A percentile compares a stretch with the other conserved stretches of the same genome.
phyloP scores from a whole-genome alignment of 1,140 invertebrate species.

The Zaprionus kolodkinae region DNA sequence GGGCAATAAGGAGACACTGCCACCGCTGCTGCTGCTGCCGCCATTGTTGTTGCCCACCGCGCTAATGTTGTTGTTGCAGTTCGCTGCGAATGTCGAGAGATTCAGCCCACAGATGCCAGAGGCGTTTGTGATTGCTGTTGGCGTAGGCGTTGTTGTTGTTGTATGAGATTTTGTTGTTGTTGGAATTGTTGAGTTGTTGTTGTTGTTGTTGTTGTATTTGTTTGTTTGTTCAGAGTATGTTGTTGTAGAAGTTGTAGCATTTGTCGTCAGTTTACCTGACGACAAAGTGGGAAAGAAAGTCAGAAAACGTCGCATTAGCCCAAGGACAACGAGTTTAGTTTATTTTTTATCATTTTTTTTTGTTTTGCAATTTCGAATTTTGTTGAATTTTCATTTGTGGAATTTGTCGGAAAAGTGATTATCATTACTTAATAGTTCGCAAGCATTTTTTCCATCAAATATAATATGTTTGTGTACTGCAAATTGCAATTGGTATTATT shows the following conservation, averaged over 20 bases:
- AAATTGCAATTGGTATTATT: neutral
- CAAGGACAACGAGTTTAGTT: conserved; percentile 77
- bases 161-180: conserved; percentile 33
- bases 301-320: conserved; percentile 84
- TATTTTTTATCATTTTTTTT: conserved; percentile 40
- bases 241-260: conserved; percentile 74
- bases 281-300: conserved; percentile 83
- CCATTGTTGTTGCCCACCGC: conserved; percentile 40
- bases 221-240: conserved; percentile 67
- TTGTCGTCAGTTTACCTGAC: conserved; percentile 85
- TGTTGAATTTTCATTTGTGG: conserved; percentile 22
- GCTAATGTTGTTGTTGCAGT: conserved; percentile 57
- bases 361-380: conserved; percentile 49
- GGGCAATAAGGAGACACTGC: neutral
- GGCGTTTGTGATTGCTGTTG: conserved; percentile 74
- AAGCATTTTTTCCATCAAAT: conserved; percentile 82
- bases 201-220: conserved; percentile 29
- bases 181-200: conserved; percentile 46
- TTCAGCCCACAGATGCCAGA: conserved; percentile 82
- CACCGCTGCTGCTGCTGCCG: conserved; percentile 29
- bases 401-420: conserved; percentile 45
- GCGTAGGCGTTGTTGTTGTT: conserved; percentile 45
- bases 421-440: conserved; percentile 57
- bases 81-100: conserved; percentile 76
- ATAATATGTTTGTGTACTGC: conserved; percentile 34